A percentile compares a stretch with the other conserved stretches of the same genome.
These are phyloP conservation scores for Pycnomerus fuliginosus DNA, from an alignment of 2,888 invertebrate species.

Conservation along the genomic window DNA sequence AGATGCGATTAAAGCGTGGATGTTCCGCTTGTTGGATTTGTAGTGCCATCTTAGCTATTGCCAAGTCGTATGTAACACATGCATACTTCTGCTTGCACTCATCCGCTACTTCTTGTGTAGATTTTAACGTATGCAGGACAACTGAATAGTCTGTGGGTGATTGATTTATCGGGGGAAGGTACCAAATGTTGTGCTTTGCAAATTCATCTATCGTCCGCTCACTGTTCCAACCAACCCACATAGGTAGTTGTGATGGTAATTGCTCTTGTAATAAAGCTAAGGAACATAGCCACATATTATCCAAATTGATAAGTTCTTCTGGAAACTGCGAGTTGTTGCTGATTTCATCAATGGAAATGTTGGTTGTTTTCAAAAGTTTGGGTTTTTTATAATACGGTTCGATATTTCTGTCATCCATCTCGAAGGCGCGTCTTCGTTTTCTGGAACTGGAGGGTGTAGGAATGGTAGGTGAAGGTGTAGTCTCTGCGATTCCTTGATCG, in stretches of 20 bases:
- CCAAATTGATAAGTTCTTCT: slow-evolving; percentile 32
- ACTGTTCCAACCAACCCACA: slow-evolving; percentile 39
- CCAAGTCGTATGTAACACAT: slow-evolving; percentile 40
- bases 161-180: slow-evolving; percentile 39
- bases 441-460: too few species aligned
- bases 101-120: slow-evolving; percentile 30
- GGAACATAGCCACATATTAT: slow-evolving; percentile 33
- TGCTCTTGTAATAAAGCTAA: too few species aligned
- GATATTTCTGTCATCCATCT: slow-evolving; percentile 1
- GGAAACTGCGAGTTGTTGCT: slow-evolving; percentile 13
- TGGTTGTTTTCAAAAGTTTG: slow-evolving; percentile 5
- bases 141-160: slow-evolving; percentile 36
- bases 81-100: slow-evolving; percentile 33
- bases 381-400: slow-evolving; percentile 9
- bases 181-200: slow-evolving; percentile 33
- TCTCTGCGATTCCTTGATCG: neutral
- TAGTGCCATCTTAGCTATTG: slow-evolving; percentile 26
- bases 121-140: slow-evolving; percentile 37
- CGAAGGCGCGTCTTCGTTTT: neutral
- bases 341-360: neutral
- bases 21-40: slow-evolving; percentile 32
- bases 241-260: slow-evolving; percentile 31
- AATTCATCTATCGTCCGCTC: slow-evolving; percentile 25
- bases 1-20: slow-evolving; percentile 19
- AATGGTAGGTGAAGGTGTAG: neutral